Conservation (phyloP, 2,113 vertebrate species). For the rabbit (Oryctolagus cuniculus) region mOryCun1.1 NC_091440.1:13794001-13794500, state of each 20-base stretch:
- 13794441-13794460: not conserved
- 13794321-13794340: not conserved
- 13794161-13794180: not conserved
- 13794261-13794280: not conserved
- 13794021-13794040: not conserved
- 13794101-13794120: not conserved
- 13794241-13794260: no score
- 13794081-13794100: not conserved
- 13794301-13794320: not conserved
- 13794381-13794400: no score
- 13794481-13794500: not conserved
- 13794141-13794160: not conserved
- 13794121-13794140: not conserved
- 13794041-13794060: not conserved
- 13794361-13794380: not conserved
- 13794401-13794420: not conserved
- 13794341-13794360: not conserved
- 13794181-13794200: not conserved
- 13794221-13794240: not conserved
- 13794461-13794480: not conserved
- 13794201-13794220: not conserved
- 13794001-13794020: not conserved
- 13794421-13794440: not conserved
- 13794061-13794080: conserved; percentile 6
- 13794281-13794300: not conserved